Percentiles rank a stretch among this genome's conserved stretches.
phyloP scores from a whole-genome alignment of 2,888 invertebrate species.

The Chelonus formosanus region DNA sequence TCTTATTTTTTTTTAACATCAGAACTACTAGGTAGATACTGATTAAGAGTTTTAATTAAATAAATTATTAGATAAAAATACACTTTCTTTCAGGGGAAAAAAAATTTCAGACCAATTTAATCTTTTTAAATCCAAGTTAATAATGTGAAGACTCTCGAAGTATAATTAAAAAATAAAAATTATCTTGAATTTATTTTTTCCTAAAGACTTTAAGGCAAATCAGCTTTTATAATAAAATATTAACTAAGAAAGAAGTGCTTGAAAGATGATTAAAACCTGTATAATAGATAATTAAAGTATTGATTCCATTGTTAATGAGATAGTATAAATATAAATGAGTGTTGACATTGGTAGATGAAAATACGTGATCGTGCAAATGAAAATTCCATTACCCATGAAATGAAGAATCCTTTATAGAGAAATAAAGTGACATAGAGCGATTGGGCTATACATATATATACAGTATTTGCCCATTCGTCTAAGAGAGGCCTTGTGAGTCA shows the following conservation, averaged over 20 bases:
- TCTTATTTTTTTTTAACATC: too few species aligned
- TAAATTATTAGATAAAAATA: too few species aligned
- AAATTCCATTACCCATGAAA: constrained; percentile 27
- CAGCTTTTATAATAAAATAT: too few species aligned
- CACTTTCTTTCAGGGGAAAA: too few species aligned
- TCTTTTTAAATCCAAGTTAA: too few species aligned
- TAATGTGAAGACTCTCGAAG: too few species aligned
- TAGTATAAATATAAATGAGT: not conserved
- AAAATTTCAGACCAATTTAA: too few species aligned
- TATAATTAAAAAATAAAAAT: too few species aligned
- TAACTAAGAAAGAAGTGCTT: not conserved
- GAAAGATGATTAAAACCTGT: not conserved
- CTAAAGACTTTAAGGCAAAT: too few species aligned
- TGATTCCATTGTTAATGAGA: not conserved
- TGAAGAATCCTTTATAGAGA: constrained; percentile 8
- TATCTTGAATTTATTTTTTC: too few species aligned
- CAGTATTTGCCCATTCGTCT: constrained; percentile 19
- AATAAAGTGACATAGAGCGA: constrained; percentile 12
- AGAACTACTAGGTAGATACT: too few species aligned
- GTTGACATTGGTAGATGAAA: constrained; percentile 20
- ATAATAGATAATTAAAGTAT: not conserved
- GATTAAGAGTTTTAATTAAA: too few species aligned
- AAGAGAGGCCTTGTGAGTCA: constrained; percentile 14
- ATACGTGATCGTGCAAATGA: constrained; percentile 26
- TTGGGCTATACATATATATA: constrained; percentile 6